Evolutionary conservation across 2,113 vertebrate species (phyloP).

Genomic region (Oreocharis arfaki): DNA sequence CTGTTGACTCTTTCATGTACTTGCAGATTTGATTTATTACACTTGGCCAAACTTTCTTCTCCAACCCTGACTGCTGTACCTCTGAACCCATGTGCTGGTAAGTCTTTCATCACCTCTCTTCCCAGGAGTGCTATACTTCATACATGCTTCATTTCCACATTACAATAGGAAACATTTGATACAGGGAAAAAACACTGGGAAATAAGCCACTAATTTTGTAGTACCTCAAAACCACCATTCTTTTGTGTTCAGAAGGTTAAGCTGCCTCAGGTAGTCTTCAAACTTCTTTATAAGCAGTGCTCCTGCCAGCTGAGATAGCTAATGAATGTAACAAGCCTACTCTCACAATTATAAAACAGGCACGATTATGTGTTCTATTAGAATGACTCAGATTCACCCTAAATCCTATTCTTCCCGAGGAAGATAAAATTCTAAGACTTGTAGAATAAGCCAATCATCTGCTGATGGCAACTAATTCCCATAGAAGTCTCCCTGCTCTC

Average conservation of each 20-base stretch:
- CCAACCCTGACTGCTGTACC: not conserved
- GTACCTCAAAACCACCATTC: not conserved
- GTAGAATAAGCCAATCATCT: not conserved
- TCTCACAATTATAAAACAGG: not conserved
- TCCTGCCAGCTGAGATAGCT: not conserved
- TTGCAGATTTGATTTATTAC: not conserved
- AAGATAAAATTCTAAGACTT: constrained; percentile 47
- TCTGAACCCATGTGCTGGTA: not conserved
- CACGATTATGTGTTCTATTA: not conserved
- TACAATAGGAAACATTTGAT: not conserved
- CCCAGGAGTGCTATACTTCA: not conserved
- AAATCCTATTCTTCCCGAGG: constrained; percentile 17
- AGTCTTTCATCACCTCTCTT: not conserved
- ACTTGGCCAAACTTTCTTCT: not conserved
- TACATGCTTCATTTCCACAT: not conserved
- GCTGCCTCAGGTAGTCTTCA: constrained; percentile 7
- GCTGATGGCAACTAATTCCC: constrained; percentile 6
- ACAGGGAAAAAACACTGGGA: not conserved
- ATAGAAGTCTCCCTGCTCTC: not conserved
- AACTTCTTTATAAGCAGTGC: not conserved
- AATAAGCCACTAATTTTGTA: not conserved
- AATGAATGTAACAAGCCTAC: not conserved
- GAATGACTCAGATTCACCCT: not conserved
- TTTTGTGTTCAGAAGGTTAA: not conserved
- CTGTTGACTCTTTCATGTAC: not conserved